Evolutionary conservation across 37 sponge, comb jelly and placozoan genomes (phyloP).

Genomic region (Agelas oroides): DNA sequence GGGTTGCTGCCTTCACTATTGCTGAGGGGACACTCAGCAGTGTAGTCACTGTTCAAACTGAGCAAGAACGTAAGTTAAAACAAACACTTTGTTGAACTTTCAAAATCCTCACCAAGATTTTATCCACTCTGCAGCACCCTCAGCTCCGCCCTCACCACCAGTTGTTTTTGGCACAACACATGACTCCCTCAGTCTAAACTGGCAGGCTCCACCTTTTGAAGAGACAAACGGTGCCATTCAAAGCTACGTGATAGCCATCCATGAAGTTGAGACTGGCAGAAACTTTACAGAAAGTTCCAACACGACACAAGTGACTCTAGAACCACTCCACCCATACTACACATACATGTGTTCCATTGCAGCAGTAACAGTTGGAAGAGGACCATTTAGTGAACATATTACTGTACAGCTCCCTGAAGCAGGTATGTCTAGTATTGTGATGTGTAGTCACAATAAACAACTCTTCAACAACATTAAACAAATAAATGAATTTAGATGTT

Average conservation of each 20-base stretch:
- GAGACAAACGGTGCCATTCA: too few relatives aligned
- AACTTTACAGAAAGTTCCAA: not conserved
- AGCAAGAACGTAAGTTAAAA: not conserved
- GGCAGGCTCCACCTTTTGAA: too few relatives aligned
- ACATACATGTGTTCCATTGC: conserved; percentile 29
- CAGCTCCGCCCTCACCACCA: not conserved
- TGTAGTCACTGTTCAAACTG: conserved; percentile 9
- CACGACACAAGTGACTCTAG: not conserved
- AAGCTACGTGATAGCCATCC: too few relatives aligned
- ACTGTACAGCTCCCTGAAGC: too few relatives aligned
- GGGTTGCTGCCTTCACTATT: not conserved
- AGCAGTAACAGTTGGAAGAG: conserved; percentile 30
- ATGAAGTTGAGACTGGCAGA: too few relatives aligned
- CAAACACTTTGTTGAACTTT: too few relatives aligned
- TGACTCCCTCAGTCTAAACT: too few relatives aligned
- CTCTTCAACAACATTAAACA: too few relatives aligned
- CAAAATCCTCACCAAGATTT: too few relatives aligned
- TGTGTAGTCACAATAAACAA: too few relatives aligned
- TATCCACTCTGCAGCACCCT: conserved; percentile 10
- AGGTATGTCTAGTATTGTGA: too few relatives aligned
- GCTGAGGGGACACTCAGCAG: not conserved
- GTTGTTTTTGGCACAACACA: not conserved
- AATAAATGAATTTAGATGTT: too few relatives aligned
- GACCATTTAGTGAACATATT: conserved; percentile 18
- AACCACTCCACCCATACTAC: conserved; percentile 46